Conservation (phyloP, 2,888 invertebrate species). For the Lepetodrilus schrolli region DNA sequence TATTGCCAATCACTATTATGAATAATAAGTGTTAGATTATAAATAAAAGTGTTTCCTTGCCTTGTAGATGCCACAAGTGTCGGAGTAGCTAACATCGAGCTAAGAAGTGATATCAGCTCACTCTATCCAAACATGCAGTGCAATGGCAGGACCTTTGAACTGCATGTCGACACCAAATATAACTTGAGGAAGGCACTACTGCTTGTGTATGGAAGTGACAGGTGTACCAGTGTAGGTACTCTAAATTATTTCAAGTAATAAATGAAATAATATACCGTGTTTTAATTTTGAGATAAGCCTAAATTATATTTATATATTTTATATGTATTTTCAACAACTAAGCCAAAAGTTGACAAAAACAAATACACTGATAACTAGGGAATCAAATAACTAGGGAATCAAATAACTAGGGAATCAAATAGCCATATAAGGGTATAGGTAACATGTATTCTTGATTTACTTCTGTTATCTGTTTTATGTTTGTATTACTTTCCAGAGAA, state of each 20-base stretch:
- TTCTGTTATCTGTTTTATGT: too few species aligned
- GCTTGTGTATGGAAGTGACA: conserved; percentile 8
- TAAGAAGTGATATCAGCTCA: neutral
- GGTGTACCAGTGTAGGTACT: neutral
- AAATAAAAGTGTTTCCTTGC: too few species aligned
- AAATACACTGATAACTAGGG: too few species aligned
- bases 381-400: too few species aligned
- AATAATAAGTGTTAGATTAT: too few species aligned
- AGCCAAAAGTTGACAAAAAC: too few species aligned
- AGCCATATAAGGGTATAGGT: neutral
- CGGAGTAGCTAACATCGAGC: neutral
- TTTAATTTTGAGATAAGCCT: too few species aligned
- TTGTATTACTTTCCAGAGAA: conserved; percentile 32
- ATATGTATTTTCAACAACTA: too few species aligned
- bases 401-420: too few species aligned
- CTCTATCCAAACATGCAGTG: neutral
- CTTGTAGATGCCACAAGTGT: too few species aligned
- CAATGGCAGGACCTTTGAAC: neutral
- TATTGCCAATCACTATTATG: too few species aligned
- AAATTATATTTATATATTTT: neutral
- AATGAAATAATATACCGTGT: too few species aligned
- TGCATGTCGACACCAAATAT: neutral
- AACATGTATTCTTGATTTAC: neutral
- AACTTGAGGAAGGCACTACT: neutral
- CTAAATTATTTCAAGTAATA: neutral